phyloP scores from a whole-genome alignment of 2,113 vertebrate species.

The Capreolus pygargus region DNA sequence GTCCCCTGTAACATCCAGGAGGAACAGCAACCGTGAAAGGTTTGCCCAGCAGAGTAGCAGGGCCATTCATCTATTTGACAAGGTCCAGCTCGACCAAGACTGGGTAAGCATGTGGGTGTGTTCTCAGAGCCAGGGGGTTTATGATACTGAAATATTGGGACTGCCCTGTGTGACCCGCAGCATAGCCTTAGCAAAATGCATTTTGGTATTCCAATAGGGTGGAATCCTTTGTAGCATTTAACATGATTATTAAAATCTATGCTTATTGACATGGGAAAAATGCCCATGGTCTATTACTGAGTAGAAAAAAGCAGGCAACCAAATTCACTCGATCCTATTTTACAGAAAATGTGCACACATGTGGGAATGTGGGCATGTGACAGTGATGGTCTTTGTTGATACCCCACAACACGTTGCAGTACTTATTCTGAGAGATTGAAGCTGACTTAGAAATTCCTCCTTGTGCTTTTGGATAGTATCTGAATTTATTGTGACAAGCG shows the following conservation, averaged over 20 bases:
- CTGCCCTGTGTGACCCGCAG: background rate
- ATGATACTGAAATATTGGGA: background rate
- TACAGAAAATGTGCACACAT: accelerated
- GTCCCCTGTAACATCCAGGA: background rate
- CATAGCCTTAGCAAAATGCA: background rate
- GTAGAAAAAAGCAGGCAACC: background rate
- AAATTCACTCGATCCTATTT: background rate
- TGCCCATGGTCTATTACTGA: background rate
- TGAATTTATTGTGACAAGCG: background rate
- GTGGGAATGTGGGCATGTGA: background rate
- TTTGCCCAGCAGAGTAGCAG: background rate
- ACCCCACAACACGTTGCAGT: too few relatives aligned
- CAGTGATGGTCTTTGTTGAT: background rate
- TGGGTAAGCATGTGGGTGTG: background rate
- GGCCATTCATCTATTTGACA: background rate
- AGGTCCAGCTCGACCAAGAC: background rate
- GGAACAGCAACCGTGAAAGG: background rate
- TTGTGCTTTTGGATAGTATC: background rate
- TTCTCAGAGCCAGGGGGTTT: background rate
- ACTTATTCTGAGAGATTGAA: background rate
- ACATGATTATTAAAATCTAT: background rate
- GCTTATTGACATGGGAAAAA: background rate
- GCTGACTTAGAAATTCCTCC: background rate
- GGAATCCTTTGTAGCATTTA: background rate
- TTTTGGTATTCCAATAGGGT: background rate